These are phyloP conservation scores for Anagrus nilaparvatae DNA, from an alignment of 1,140 invertebrate genomes.

Conservation along the genomic window DNA sequence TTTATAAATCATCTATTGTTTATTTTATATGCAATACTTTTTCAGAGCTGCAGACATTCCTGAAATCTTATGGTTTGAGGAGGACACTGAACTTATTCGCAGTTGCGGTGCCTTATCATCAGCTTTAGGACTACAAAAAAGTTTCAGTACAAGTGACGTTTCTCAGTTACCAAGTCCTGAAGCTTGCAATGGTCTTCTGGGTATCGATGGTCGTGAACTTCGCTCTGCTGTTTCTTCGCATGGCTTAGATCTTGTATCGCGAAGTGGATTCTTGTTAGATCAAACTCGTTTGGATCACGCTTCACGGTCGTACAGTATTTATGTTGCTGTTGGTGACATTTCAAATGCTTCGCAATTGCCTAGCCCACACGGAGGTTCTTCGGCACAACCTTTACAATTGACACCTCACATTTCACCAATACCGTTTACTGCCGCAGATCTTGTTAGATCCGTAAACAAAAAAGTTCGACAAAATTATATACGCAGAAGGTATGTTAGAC, in stretches of 20 bases:
- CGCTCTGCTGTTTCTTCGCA: conserved; percentile 55
- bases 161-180: conserved; percentile 46
- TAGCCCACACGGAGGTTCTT: conserved; percentile 55
- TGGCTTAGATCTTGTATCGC: conserved; percentile 52
- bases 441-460: conserved; percentile 71
- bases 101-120: conserved; percentile 68
- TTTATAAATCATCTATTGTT: background rate
- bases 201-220: conserved; percentile 22
- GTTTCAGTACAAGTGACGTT: conserved; percentile 72
- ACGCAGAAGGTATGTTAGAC: conserved; percentile 28
- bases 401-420: conserved; percentile 39
- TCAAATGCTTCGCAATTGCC: conserved; percentile 61
- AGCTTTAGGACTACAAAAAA: conserved; percentile 67
- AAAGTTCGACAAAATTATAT: conserved; percentile 52
- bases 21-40: conserved; percentile 1
- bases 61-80: conserved; percentile 60
- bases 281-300: conserved; percentile 54
- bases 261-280: conserved; percentile 47
- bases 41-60: conserved; percentile 49
- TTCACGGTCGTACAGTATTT: conserved; percentile 74
- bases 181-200: conserved; percentile 4
- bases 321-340: conserved; percentile 71
- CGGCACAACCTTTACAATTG: conserved; percentile 42
- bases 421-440: conserved; percentile 59
- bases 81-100: conserved; percentile 65